A percentile compares a stretch with the other conserved stretches of the same genome.
phyloP scores from a whole-genome alignment of 2,888 invertebrate species.

The Gymnosoma rotundatum region DNA sequence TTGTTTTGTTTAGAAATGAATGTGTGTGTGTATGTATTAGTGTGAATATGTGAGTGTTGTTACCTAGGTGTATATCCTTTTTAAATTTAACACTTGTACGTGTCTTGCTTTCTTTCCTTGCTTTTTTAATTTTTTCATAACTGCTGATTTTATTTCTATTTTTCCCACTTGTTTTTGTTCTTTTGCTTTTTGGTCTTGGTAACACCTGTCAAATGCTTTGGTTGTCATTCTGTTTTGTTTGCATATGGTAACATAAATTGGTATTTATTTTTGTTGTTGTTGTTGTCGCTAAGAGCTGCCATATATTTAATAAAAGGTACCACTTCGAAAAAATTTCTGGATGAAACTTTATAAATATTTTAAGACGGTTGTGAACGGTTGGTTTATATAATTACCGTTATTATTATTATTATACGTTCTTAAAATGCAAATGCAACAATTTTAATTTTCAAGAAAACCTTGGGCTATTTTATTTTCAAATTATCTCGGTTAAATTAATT shows the following conservation, averaged over 20 bases:
- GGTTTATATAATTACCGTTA: too few relatives aligned
- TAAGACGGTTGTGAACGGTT: too few relatives aligned
- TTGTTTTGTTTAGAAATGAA: neutral
- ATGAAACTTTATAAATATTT: too few relatives aligned
- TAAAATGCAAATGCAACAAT: too few relatives aligned
- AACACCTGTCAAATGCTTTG: conserved; percentile 64
- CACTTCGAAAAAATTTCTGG: too few relatives aligned
- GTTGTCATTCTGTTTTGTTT: conserved; percentile 50
- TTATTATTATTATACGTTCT: too few relatives aligned
- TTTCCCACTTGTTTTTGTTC: conserved; percentile 13
- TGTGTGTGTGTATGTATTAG: neutral
- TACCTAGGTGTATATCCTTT: conserved; percentile 24
- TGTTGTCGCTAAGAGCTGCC: neutral
- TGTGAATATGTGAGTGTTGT: neutral
- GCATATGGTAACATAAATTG: conserved; percentile 60
- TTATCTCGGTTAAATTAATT: too few relatives aligned
- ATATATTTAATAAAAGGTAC: too few relatives aligned
- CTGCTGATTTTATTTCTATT: conserved; percentile 41
- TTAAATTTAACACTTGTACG: conserved; percentile 60
- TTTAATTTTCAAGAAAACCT: too few relatives aligned
- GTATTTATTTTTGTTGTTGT: conserved; percentile 27
- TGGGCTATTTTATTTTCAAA: too few relatives aligned
- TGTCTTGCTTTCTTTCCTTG: conserved; percentile 29
- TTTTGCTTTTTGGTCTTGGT: conserved; percentile 29
- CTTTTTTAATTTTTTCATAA: neutral